These are phyloP conservation scores for Sciaenops ocellatus DNA, from an alignment of 2,797 vertebrate genomes.

Conservation along the genomic window DNA sequence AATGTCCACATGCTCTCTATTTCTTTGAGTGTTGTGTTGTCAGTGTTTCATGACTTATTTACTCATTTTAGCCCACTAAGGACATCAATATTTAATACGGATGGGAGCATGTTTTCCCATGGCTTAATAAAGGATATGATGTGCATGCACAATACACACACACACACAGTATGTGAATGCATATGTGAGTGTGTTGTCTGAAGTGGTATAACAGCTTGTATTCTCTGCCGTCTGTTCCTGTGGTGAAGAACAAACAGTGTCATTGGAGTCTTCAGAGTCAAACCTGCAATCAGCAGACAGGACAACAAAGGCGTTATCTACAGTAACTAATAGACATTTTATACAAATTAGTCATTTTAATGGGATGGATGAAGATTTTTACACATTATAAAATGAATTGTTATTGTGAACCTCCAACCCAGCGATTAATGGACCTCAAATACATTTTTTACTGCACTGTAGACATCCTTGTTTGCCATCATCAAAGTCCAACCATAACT, in stretches of 20 bases:
- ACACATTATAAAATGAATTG: background rate
- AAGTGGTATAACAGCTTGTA: constrained; percentile 48
- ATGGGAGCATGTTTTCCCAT: constrained; percentile 78
- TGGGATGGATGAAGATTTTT: background rate
- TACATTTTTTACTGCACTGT: constrained; percentile 15
- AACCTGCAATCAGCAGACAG: background rate
- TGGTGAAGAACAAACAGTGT: constrained; percentile 44
- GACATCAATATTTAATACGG: constrained; percentile 81
- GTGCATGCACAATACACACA: constrained; percentile 52
- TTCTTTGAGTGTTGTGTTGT: constrained; percentile 74
- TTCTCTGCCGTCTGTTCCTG: constrained; percentile 31
- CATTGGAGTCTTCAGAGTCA: constrained; percentile 11
- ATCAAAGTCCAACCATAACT: constrained; percentile 28
- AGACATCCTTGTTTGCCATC: background rate
- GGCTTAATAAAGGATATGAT: constrained; percentile 74
- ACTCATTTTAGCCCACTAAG: constrained; percentile 76
- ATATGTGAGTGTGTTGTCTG: constrained; percentile 53
- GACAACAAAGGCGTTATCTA: constrained; percentile 9
- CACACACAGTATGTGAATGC: constrained; percentile 39
- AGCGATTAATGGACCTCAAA: background rate
- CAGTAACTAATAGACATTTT: constrained; percentile 4
- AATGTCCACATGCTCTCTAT: constrained; percentile 66
- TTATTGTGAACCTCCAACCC: background rate
- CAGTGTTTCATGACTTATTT: constrained; percentile 86
- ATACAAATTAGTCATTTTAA: constrained; percentile 10